These are phyloP conservation scores for Mythimna vitellina DNA, from an alignment of 2,888 invertebrate species.

Conservation along the genomic window DNA sequence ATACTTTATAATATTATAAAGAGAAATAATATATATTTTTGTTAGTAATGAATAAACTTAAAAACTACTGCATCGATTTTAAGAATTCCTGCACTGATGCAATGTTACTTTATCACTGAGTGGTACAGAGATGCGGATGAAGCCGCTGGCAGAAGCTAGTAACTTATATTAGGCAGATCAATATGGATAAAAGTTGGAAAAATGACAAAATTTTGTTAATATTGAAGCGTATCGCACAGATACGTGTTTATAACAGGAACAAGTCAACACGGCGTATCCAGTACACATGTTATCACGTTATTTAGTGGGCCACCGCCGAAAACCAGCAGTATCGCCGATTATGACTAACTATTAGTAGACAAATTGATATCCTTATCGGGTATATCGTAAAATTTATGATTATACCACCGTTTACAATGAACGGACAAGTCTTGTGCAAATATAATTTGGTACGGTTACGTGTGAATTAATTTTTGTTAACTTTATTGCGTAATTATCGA, in stretches of 20 bases:
- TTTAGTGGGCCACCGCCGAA: constrained; percentile 79
- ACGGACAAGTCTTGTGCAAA: constrained; percentile 84
- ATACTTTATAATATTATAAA: too few species aligned
- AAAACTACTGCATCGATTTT: too few species aligned
- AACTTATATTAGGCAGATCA: background rate
- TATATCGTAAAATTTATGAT: constrained; percentile 85
- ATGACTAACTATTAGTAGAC: constrained; percentile 78
- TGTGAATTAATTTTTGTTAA: constrained; percentile 63
- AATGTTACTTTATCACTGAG: too few species aligned
- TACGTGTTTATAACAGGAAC: constrained; percentile 58
- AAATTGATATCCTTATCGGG: constrained; percentile 84
- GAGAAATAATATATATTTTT: too few species aligned
- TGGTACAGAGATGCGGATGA: too few species aligned
- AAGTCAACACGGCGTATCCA: constrained; percentile 64
- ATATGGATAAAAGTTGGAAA: constrained; percentile 26
- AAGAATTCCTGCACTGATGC: too few species aligned
- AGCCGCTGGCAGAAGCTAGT: too few species aligned
- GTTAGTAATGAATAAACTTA: too few species aligned
- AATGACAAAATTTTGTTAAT: constrained; percentile 45
- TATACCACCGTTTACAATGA: constrained; percentile 76
- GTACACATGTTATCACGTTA: constrained; percentile 77
- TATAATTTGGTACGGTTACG: constrained; percentile 78
- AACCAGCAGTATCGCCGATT: constrained; percentile 78
- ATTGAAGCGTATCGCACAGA: constrained; percentile 51
- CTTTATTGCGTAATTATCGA: constrained; percentile 51